Evolutionary conservation across 1,140 invertebrate genomes (phyloP).

Genomic region (Zophobas morio): DNA sequence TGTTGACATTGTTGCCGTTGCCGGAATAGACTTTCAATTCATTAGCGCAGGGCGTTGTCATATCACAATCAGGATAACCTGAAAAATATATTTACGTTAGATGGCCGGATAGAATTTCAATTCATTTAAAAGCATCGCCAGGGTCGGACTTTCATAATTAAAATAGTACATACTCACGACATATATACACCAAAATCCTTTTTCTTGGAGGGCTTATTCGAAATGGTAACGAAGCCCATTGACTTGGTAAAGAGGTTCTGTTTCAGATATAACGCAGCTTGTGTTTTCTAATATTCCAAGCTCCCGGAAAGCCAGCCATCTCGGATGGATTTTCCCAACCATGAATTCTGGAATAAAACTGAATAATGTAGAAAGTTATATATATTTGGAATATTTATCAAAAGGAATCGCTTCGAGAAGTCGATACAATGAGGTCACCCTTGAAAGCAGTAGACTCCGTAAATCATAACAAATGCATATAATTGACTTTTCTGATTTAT

Average conservation of each 20-base stretch:
- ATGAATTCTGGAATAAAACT: conserved; percentile 58
- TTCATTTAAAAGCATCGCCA: conserved; percentile 54
- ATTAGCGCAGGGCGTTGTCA: conserved; percentile 61
- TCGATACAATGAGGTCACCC: conserved; percentile 17
- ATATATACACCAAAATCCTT: conserved; percentile 24
- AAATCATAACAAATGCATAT: conserved; percentile 36
- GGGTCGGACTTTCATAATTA: conserved; percentile 21
- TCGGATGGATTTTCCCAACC: conserved; percentile 54
- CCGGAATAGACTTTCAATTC: conserved; percentile 66
- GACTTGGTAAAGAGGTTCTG: conserved; percentile 56
- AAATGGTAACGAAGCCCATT: conserved; percentile 52
- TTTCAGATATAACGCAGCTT: conserved; percentile 47
- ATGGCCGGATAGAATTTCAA: conserved; percentile 59
- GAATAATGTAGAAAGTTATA: conserved; percentile 55
- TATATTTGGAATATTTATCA: conserved; percentile 36
- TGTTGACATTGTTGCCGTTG: conserved; percentile 66
- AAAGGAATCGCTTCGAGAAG: neutral
- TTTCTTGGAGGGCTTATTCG: conserved; percentile 26
- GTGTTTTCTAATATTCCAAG: conserved; percentile 54
- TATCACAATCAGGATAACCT: conserved; percentile 59
- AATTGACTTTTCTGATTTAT: conserved; percentile 39
- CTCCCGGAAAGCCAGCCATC: conserved; percentile 55
- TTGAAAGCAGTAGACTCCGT: conserved; percentile 10
- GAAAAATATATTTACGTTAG: conserved; percentile 62
- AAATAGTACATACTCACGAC: conserved; percentile 30